Evolutionary conservation across 2,888 invertebrate species (phyloP), one percentile per base, ranked within the genome.

Genomic region (Drosophila sordidapex): DNA sequence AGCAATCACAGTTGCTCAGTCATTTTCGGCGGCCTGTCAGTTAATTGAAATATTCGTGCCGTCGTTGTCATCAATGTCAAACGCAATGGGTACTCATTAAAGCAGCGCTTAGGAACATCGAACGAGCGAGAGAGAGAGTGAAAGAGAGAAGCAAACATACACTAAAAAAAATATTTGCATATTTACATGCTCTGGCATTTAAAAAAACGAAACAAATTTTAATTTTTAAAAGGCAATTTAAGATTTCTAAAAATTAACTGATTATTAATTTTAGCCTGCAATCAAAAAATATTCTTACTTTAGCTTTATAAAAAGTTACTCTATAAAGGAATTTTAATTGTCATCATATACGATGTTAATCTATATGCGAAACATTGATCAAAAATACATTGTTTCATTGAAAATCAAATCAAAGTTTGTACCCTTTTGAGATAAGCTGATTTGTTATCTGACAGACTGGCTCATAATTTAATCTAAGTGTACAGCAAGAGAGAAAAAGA

Each of bases 21-120:
- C 84, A 87, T 78, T 85, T 89, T 85, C 78, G 87, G 84, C 67
- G 68, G 69, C 46, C 78, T 87, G 86, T 89, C 86, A 87, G 83
- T 83, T 89, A 89, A 87, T 87, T 87, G 89, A 87, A 87, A 87
- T 87, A 87, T 87, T 87, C 87, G 88, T 89, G 85, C 89, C 70
- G 63, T 67, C 70, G 53, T 63, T 56, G 51, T 46, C 69, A 73
- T 77, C 74, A 76, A 77, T 76, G 76, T 76, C 79, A 79, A 51
- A 29, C 61, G 75, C 67, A 53, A 65, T 46, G 69, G 67, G 59
- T 59, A 74, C 74, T 82, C 89, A 89, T 87, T 84, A 87, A 80
- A 70, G 81, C 71, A 65, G 52, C 70, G 85, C 64, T 81, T 82
- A 70, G 82, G 81, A 61, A 67, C 40, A n/a, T 21, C n/a, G 25